Evolutionary conservation across 2,888 invertebrate genomes (phyloP).

Genomic region (Icerya purchasi): DNA sequence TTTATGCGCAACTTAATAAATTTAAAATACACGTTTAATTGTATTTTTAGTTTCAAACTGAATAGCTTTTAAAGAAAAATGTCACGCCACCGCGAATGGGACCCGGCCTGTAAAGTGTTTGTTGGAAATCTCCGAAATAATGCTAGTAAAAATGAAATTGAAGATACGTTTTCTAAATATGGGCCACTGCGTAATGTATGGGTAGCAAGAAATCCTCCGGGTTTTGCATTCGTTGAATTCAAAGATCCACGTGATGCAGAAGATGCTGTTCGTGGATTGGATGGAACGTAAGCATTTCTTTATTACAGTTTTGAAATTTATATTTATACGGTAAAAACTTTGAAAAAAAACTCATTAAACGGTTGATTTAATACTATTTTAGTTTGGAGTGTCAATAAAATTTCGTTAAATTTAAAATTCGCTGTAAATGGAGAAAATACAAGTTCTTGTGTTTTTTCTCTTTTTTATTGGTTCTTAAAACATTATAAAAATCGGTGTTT

Average conservation of each 20-base stretch:
- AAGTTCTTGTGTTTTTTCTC: no score
- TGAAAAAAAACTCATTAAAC: no score
- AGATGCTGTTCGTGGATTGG: slow-evolving; percentile 60
- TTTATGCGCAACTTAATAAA: no score
- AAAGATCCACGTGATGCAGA: slow-evolving; percentile 75
- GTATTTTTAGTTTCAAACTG: background rate
- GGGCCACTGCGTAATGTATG: slow-evolving; percentile 77
- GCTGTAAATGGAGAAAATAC: no score
- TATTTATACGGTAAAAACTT: no score
- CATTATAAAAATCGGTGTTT: no score
- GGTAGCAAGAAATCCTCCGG: slow-evolving; percentile 84
- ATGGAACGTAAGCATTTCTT: slow-evolving; percentile 69
- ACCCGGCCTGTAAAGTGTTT: slow-evolving; percentile 74
- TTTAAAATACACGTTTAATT: no score
- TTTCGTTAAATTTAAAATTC: no score
- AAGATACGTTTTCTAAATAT: slow-evolving; percentile 68
- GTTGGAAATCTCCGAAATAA: slow-evolving; percentile 79
- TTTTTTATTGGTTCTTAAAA: no score
- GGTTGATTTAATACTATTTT: no score
- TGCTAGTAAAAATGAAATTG: slow-evolving; percentile 72
- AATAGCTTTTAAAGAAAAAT: background rate
- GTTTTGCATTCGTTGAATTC: slow-evolving; percentile 75
- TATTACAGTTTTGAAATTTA: no score
- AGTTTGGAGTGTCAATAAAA: no score
- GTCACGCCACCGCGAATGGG: slow-evolving; percentile 65